Percentiles rank a stretch among this genome's conserved stretches.
Evolutionary conservation across 2,797 vertebrate genomes (phyloP).

Genomic region (Pristis pectinata): DNA sequence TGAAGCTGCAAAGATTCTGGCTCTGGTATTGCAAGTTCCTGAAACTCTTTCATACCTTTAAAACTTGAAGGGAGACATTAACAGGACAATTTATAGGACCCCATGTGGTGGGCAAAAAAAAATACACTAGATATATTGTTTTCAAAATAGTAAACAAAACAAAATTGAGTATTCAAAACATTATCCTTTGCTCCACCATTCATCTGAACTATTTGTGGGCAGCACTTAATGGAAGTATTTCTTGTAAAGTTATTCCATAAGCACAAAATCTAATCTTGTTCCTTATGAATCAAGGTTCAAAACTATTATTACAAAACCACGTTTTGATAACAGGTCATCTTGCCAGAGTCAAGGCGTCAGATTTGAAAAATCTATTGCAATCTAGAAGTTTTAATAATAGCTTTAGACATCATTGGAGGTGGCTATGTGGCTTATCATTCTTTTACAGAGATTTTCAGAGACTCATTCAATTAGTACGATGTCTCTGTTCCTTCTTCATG

Average conservation of each 20-base stretch:
- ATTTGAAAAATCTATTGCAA: background rate
- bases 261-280: background rate
- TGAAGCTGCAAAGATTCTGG: background rate
- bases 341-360: background rate
- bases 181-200: background rate
- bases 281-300: background rate
- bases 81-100: background rate
- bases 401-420: background rate
- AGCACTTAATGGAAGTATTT: background rate
- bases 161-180: background rate
- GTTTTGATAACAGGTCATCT: background rate
- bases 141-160: background rate
- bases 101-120: background rate
- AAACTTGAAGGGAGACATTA: background rate
- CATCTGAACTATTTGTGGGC: background rate
- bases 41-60: background rate
- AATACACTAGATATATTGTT: background rate
- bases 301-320: background rate
- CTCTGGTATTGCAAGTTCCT: too few relatives aligned
- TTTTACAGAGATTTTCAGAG: background rate
- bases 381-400: background rate
- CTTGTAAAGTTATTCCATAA: background rate
- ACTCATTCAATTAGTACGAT: background rate
- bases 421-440: background rate
- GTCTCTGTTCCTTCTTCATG: background rate